Conservation (phyloP, 2,888 invertebrate species). For the Euzophera pinguis region DNA sequence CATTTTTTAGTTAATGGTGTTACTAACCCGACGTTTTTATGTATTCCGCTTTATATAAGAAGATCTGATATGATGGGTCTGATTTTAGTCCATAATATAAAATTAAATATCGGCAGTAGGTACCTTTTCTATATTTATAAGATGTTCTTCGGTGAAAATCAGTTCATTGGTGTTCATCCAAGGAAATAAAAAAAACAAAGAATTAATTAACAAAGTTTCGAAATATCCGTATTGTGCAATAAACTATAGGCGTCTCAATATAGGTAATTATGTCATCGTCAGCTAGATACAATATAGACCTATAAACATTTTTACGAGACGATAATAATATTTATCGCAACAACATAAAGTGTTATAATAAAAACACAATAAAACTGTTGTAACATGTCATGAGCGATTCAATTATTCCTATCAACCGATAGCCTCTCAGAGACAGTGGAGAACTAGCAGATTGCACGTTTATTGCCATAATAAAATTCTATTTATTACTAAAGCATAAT, state of each 20-base stretch:
- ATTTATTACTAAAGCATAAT: constrained; percentile 45
- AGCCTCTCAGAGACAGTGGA: constrained; percentile 10
- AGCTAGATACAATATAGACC: neutral
- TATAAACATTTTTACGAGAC: constrained; percentile 10
- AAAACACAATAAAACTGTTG: constrained; percentile 19
- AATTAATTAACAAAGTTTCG: no score
- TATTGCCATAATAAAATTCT: constrained; percentile 50
- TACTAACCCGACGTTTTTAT: no score
- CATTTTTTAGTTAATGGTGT: no score
- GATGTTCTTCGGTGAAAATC: no score
- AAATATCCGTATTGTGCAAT: neutral
- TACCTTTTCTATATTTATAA: no score
- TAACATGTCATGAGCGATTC: constrained; percentile 28
- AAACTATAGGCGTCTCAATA: neutral
- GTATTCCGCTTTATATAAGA: no score
- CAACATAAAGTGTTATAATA: constrained; percentile 11
- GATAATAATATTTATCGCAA: constrained; percentile 10
- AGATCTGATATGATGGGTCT: no score
- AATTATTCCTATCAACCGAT: constrained; percentile 27
- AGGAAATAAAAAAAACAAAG: no score
- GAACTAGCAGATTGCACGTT: constrained; percentile 33
- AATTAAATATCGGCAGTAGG: no score
- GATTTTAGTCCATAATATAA: no score
- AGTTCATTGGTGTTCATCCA: no score
- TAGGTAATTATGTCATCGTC: neutral